These are phyloP conservation scores for Lottia scabra DNA, from an alignment of 2,888 invertebrate genomes.

Conservation along the genomic window DNA sequence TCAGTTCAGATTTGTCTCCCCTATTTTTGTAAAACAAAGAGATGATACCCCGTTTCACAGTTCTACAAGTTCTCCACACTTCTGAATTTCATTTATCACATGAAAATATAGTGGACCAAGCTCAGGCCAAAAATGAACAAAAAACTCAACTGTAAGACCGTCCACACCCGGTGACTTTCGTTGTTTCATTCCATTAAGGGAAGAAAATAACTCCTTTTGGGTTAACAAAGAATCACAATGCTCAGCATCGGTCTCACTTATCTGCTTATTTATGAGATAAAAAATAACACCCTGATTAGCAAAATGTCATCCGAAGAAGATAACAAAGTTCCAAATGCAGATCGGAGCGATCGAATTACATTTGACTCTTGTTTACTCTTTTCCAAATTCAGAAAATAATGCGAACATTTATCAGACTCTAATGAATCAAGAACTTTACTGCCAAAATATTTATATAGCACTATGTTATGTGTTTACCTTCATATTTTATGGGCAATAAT, in stretches of 20 bases:
- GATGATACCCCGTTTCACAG: constrained; percentile 21
- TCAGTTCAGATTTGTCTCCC: constrained; percentile 23
- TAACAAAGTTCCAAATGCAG: not conserved
- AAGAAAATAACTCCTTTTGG: constrained; percentile 1
- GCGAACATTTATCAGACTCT: not conserved
- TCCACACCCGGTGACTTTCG: constrained; percentile 35
- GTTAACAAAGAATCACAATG: not conserved
- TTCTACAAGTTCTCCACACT: constrained; percentile 16
- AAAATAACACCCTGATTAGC: not conserved
- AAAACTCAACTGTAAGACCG: constrained; percentile 37
- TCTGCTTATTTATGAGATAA: not conserved
- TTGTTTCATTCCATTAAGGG: constrained; percentile 24
- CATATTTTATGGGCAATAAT: too few relatives aligned
- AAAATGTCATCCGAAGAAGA: not conserved
- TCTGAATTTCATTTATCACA: constrained; percentile 21
- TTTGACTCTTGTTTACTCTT: not conserved
- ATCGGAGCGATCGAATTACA: not conserved
- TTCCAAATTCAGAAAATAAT: not conserved
- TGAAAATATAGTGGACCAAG: too few relatives aligned
- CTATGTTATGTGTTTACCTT: too few relatives aligned
- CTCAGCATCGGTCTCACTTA: not conserved
- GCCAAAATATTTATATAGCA: too few relatives aligned
- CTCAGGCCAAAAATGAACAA: constrained; percentile 23
- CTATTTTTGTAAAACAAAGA: constrained; percentile 37
- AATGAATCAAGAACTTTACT: not conserved